Evolutionary conservation across 1,140 invertebrate species (phyloP), one percentile per base, ranked within the genome.

Genomic region (Zaprionus lachaisei): DNA sequence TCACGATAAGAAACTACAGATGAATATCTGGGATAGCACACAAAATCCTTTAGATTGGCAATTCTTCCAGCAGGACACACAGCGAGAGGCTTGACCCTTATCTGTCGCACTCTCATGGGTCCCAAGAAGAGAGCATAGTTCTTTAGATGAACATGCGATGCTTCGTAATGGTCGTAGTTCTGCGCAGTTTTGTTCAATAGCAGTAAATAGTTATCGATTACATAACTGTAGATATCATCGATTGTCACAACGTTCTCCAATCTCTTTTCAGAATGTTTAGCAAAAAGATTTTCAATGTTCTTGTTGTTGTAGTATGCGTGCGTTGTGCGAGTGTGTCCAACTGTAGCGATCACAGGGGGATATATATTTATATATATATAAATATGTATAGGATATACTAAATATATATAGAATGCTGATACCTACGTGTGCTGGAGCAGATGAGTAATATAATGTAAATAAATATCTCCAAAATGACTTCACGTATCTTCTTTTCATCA

Each of bases 101-200:
- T 6, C 17, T 70, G 66, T 22, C 72, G 72, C 0, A 75, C 47
- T 44, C 72, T 62, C 3, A 60, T 58, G 2, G 37, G 5, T 9
- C 72, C 72, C 14, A 75, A 26, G 0, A 75, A 28, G 12, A 70
- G 17, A 4, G 37, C 51, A 14, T 12, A 2, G 12, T 38, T 41
- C 12, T 26, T 44, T 0, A 55, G 5, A 20, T n/a, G 5, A 3
- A 66, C n/a, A 60, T 31, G 37, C 3, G 12, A 5, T 2, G 9
- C 17, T 4, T 17, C 20, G 5, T 2, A 12, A 2, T 24, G 24
- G 3, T 11, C 24, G 4, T 15, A 15, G 11, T 3, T 12, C 15
- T 31, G 49, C 7, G 1, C 9, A 34, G 31, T 24, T 15, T 51
- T 11, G 5, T 1, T 51, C 20, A 51, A 24, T 24, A 24, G 1